These are phyloP conservation scores for Tanytarsus gracilentus DNA, from an alignment of 2,888 invertebrate species.

Conservation along the genomic window DNA sequence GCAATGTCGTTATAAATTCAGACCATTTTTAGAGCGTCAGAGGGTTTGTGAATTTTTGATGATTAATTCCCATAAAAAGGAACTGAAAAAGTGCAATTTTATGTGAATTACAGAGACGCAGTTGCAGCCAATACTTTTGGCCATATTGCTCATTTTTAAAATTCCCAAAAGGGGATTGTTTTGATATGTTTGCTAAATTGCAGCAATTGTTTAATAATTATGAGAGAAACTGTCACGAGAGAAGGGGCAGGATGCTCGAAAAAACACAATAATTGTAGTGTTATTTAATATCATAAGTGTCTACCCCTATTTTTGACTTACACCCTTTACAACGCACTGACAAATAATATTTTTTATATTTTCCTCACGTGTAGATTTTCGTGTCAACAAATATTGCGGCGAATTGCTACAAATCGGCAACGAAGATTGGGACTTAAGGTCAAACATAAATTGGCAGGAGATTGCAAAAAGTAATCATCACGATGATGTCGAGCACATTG, in stretches of 20 bases:
- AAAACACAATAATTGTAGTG: too few relatives aligned
- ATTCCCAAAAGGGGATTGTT: conserved; percentile 35
- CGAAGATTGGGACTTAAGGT: conserved; percentile 34
- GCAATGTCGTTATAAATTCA: too few relatives aligned
- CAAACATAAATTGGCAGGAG: not conserved
- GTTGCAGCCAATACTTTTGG: not conserved
- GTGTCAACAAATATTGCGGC: conserved; percentile 50
- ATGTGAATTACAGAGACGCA: not conserved
- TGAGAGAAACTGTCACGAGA: conserved; percentile 40
- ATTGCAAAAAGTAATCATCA: not conserved
- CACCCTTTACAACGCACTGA: too few relatives aligned
- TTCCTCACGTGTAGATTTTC: conserved; percentile 43
- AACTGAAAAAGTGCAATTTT: conserved; percentile 6
- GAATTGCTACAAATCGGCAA: conserved; percentile 44
- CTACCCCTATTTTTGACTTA: too few relatives aligned
- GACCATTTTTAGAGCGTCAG: not conserved
- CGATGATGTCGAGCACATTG: not conserved
- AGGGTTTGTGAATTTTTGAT: not conserved
- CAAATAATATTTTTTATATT: too few relatives aligned
- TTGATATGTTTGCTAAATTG: conserved; percentile 45
- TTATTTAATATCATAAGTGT: too few relatives aligned
- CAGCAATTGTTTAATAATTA: too few relatives aligned
- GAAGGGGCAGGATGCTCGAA: conserved; percentile 39
- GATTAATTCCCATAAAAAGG: conserved; percentile 1
- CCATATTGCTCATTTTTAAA: conserved; percentile 31